Conservation (phyloP, 2,113 vertebrate genomes). For the Amblyornis subalaris region DNA sequence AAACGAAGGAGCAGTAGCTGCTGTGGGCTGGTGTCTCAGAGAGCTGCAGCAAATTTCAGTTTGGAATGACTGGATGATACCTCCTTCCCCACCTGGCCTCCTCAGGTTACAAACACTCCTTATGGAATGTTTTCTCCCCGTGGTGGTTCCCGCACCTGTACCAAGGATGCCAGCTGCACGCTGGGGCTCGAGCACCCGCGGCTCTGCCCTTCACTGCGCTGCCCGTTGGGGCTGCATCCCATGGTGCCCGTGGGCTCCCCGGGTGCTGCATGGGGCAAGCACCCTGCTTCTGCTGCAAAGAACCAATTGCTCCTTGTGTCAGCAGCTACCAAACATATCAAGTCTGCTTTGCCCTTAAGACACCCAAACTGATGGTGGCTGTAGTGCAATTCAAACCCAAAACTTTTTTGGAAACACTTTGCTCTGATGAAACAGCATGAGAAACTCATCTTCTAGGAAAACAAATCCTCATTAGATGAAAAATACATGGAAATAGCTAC, state of each 20-base stretch:
- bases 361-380: neutral
- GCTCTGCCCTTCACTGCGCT: accelerated
- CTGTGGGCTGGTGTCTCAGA: neutral
- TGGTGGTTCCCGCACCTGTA: accelerated
- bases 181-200: accelerated
- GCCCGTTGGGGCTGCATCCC: accelerated
- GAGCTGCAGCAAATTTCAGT: neutral
- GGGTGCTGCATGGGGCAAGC: accelerated
- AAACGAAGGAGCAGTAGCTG: neutral
- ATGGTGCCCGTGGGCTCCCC: accelerated
- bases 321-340: accelerated
- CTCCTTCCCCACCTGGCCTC: neutral
- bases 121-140: neutral
- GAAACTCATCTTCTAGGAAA: neutral
- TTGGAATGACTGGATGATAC: neutral
- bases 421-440: neutral
- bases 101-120: neutral
- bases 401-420: neutral
- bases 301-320: neutral
- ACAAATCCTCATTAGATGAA: neutral
- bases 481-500: neutral
- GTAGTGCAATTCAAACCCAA: neutral
- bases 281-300: neutral
- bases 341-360: neutral
- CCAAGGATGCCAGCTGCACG: accelerated